phyloP scores from a whole-genome alignment of 1,140 invertebrate species.

The Homarus americanus region DNA sequence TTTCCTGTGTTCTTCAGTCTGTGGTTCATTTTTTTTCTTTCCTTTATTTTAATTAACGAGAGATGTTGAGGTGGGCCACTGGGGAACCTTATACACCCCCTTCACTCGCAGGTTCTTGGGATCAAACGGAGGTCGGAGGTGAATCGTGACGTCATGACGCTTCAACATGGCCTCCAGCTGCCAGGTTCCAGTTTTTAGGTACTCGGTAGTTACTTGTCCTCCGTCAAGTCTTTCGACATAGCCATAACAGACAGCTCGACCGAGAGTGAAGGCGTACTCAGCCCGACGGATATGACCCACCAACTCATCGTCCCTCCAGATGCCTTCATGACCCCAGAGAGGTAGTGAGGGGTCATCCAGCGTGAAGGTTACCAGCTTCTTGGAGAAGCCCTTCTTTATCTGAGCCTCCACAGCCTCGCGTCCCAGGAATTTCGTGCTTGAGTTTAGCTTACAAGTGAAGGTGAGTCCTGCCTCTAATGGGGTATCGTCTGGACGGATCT shows the following conservation, averaged over 20 bases:
- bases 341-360: slow-evolving; percentile 85
- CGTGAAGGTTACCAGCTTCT: slow-evolving; percentile 86
- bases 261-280: slow-evolving; percentile 85
- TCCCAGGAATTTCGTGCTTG: slow-evolving; percentile 86
- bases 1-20: no score
- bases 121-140: slow-evolving; percentile 86
- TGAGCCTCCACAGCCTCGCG: slow-evolving; percentile 84
- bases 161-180: slow-evolving; percentile 88
- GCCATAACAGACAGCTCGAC: slow-evolving; percentile 86
- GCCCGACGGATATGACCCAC: slow-evolving; percentile 89
- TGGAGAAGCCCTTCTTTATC: slow-evolving; percentile 83
- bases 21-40: no score
- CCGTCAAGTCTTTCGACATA: slow-evolving; percentile 81
- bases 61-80: no score
- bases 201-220: slow-evolving; percentile 83
- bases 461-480: slow-evolving; percentile 89
- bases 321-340: slow-evolving; percentile 89
- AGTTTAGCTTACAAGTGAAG: slow-evolving; percentile 85
- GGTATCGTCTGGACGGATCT: slow-evolving; percentile 89
- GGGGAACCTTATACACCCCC: slow-evolving; percentile 76
- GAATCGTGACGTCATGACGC: slow-evolving; percentile 84
- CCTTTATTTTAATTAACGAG: no score
- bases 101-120: slow-evolving; percentile 82
- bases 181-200: slow-evolving; percentile 86
- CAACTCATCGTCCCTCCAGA: slow-evolving; percentile 86